Percentiles rank a stretch among this genome's conserved stretches.
phyloP scores from a whole-genome alignment of 2,888 invertebrate species.

The Camponotus fellah region DNA sequence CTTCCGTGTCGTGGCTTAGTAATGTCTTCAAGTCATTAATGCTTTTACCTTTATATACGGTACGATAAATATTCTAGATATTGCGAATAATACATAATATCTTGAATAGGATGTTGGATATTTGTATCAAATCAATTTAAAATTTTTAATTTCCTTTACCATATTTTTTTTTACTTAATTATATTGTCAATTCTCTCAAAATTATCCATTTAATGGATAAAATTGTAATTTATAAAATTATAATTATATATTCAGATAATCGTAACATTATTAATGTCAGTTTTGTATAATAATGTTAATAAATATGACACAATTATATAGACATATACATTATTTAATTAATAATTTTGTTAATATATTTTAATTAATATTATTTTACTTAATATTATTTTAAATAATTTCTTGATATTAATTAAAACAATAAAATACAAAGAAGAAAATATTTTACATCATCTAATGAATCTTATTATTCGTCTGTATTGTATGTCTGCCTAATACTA shows the following conservation, averaged over 20 bases:
- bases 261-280: neutral
- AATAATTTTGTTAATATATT: neutral
- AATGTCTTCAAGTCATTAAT: constrained; percentile 16
- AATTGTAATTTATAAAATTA: neutral
- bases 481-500: constrained; percentile 13
- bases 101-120: neutral
- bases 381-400: neutral
- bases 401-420: neutral
- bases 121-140: neutral
- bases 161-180: neutral
- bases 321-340: constrained; percentile 3
- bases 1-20: constrained; percentile 51
- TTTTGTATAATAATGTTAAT: neutral
- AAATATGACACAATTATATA: neutral
- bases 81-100: neutral
- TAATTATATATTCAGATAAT: neutral
- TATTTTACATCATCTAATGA: constrained; percentile 16
- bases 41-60: constrained; percentile 2
- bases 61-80: neutral
- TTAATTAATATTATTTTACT: neutral
- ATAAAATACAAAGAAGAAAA: neutral
- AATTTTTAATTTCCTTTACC: neutral
- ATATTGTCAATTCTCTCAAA: neutral
- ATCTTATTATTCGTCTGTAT: neutral
- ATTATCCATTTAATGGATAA: neutral